Base-by-base conservation (phyloP, 2,797 vertebrate genomes). In the Liparis tanakae region DNA sequence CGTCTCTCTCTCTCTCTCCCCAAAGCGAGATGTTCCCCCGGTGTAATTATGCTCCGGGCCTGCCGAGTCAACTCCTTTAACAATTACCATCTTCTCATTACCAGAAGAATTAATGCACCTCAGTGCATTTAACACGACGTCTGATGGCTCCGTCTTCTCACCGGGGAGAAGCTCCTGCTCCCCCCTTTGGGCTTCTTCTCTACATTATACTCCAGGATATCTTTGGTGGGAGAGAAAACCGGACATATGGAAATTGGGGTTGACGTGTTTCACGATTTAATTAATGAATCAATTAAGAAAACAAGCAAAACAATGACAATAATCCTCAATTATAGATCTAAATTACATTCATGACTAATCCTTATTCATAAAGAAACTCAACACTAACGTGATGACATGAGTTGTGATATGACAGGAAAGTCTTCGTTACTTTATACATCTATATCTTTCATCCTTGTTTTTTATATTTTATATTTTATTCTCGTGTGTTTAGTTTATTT, bases 31-130 rank as follows among this genome's bases (percentile, higher is more conserved):
- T 34, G 17, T 50, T 66, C 22, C 46, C 25, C 10, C 36, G 1
- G 33, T 57, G 41, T 33, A 25, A 13, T 30, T 18, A 34, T 44
- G n/a, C 50, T 63, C 30, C 7, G 14, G 36, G 36, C 58, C 25
- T 30, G 61, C 44, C 20, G n/a, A 56, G 15, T 37, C n/a, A 14
- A 34, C 50, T 54, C 46, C 70, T 48, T 58, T 51, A 50, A 44
- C 22, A 7, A 18, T 63, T 57, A 53, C 39, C 14, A 7, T 20
- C 54, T 14, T 57, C 34, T 41, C 7, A 13, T 18, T 50, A 43
- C 36, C 43, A 30, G 41, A 22, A 63, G 22, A 18, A 14, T 22
- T 34, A 14, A 15, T 60, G 10, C 34, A 39, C 15, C 50, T 33
- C 18, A 20, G n/a, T 34, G 43, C 66, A 6, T 69, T 46, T 33